These are phyloP conservation scores for Sus cebifrons DNA, from an alignment of 2,797 vertebrate genomes.

Conservation along the genomic window DNA sequence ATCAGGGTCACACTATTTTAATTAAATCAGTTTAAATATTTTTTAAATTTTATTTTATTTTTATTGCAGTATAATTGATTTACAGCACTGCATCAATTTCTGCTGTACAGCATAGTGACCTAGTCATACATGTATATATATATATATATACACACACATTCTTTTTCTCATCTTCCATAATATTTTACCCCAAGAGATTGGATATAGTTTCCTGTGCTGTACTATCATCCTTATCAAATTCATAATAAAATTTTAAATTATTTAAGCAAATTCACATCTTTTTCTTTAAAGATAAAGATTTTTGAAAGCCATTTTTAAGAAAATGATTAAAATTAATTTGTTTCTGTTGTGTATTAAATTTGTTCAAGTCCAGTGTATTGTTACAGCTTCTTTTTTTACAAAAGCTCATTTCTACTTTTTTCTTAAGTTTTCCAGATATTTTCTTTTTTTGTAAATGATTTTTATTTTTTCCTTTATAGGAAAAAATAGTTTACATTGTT, in stretches of 20 bases:
- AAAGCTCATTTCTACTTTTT: not conserved
- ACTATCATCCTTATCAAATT: not conserved
- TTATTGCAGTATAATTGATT: no score
- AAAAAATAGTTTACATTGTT: no score
- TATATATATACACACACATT: no score
- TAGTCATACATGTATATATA: no score
- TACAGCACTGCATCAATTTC: no score
- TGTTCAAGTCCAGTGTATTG: not conserved
- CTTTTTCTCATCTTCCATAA: no score
- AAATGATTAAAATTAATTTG: not conserved
- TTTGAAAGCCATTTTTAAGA: not conserved
- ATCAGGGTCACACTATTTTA: not conserved
- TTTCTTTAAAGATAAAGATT: not conserved
- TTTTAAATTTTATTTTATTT: not conserved
- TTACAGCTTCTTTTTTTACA: not conserved
- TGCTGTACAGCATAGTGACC: no score
- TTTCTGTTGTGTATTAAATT: not conserved
- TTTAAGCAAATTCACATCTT: not conserved
- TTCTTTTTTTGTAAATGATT: not conserved
- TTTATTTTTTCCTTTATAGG: no score
- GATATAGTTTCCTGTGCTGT: no score
- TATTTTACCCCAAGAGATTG: no score
- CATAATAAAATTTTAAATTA: not conserved
- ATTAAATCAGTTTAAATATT: slow-evolving; percentile 2
- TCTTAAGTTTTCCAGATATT: not conserved